Conservation (phyloP, 2,888 invertebrate species). For the Leptarthrus brevirostris region DNA sequence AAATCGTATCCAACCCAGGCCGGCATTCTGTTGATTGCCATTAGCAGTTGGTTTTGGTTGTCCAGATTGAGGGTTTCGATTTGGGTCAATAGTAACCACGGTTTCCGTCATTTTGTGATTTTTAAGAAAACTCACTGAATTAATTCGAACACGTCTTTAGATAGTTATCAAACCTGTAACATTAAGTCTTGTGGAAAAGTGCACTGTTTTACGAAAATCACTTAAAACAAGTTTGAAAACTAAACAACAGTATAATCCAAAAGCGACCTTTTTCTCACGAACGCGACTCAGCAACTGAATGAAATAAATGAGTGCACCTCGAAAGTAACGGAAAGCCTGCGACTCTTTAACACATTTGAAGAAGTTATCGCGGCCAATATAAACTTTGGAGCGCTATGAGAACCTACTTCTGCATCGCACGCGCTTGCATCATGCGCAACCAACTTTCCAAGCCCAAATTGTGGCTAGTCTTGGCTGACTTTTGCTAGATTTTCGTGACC, state of each 20-base stretch:
- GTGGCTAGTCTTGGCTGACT: not conserved
- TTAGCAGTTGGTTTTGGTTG: constrained; percentile 62
- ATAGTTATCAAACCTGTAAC: not conserved
- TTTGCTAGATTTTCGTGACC: not conserved
- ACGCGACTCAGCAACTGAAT: constrained; percentile 46
- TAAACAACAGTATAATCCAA: not conserved
- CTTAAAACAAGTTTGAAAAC: too few species aligned
- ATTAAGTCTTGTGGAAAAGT: not conserved
- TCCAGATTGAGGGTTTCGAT: constrained; percentile 69
- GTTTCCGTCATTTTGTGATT: constrained; percentile 80
- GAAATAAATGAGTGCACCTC: constrained; percentile 10
- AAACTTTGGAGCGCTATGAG: not conserved
- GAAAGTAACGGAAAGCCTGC: constrained; percentile 33
- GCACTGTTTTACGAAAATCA: not conserved
- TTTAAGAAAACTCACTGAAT: not conserved
- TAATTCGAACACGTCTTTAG: not conserved
- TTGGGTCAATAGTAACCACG: constrained; percentile 78
- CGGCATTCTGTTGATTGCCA: constrained; percentile 63
- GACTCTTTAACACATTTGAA: constrained; percentile 34
- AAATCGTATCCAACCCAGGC: constrained; percentile 77
- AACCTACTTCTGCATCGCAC: not conserved
- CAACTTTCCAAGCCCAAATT: not conserved
- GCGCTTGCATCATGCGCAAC: not conserved
- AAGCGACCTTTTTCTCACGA: constrained; percentile 18
- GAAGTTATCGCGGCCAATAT: constrained; percentile 25